Conservation (phyloP, 2,888 invertebrate genomes). For the Tanytarsus gracilentus region DNA sequence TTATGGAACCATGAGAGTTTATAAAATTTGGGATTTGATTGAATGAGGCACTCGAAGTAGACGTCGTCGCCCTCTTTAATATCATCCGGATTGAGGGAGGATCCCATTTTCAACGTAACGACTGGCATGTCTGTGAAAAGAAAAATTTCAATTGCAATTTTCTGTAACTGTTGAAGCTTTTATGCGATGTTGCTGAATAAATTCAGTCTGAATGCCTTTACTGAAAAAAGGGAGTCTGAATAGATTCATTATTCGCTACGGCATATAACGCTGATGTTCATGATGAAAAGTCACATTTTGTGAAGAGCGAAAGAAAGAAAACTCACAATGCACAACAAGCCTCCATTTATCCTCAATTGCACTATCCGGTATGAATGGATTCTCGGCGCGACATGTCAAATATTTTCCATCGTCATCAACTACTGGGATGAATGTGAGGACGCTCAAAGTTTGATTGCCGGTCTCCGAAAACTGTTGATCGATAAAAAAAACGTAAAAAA, state of each 20-base stretch:
- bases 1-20: conserved; percentile 81
- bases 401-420: conserved; percentile 53
- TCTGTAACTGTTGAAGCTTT: too few relatives aligned
- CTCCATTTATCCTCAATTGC: conserved; percentile 56
- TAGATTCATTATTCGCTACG: too few relatives aligned
- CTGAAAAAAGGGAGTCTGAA: too few relatives aligned
- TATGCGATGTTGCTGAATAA: too few relatives aligned
- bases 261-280: too few relatives aligned
- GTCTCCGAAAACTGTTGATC: conserved; percentile 61
- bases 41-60: conserved; percentile 78
- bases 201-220: too few relatives aligned
- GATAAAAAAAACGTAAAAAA: conserved; percentile 31
- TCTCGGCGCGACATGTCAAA: conserved; percentile 45
- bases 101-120: conserved; percentile 73
- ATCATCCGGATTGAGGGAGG: conserved; percentile 72
- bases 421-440: conserved; percentile 53
- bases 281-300: too few relatives aligned
- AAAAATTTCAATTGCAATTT: not conserved
- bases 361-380: conserved; percentile 45
- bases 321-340: conserved; percentile 60
- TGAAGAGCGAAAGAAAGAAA: conserved; percentile 30
- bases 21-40: conserved; percentile 74
- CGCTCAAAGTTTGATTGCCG: conserved; percentile 60
- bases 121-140: conserved; percentile 63
- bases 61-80: conserved; percentile 86